Evolutionary conservation across 2,888 invertebrate species (phyloP).

Genomic region (Stegophylla sp.): DNA sequence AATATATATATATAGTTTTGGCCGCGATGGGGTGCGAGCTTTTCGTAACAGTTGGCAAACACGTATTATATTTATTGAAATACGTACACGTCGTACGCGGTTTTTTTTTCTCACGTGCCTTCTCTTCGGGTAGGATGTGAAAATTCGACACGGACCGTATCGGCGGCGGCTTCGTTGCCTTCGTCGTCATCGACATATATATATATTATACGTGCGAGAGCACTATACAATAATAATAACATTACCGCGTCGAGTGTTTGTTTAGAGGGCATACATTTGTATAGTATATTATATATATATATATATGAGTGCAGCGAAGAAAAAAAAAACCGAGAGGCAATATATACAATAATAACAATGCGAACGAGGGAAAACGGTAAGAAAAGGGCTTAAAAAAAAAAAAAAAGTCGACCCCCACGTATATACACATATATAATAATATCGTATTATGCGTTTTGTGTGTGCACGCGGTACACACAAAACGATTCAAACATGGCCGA

Average conservation of each 20-base stretch:
- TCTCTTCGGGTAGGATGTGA: neutral
- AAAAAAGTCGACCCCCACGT: neutral
- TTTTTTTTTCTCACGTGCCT: neutral
- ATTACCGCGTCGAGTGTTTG: neutral
- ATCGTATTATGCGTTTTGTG: neutral
- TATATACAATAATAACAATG: neutral
- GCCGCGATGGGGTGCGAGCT: neutral
- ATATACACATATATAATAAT: neutral
- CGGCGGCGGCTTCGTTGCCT: neutral
- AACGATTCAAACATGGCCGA: conserved; percentile 30
- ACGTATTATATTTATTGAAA: neutral
- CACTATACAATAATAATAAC: neutral
- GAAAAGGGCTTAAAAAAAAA: neutral
- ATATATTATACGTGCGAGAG: neutral
- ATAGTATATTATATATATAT: no score
- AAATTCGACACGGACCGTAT: neutral
- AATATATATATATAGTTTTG: no score
- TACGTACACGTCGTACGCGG: no score
- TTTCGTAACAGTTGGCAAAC: conserved; percentile 18
- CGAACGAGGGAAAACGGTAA: neutral
- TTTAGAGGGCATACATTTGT: neutral
- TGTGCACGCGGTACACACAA: neutral
- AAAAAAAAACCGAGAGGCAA: neutral
- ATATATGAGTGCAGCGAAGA: neutral
- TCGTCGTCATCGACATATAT: neutral